phyloP scores from a whole-genome alignment of 2,113 vertebrate species.

The Phylloscopus trochiloides region DNA sequence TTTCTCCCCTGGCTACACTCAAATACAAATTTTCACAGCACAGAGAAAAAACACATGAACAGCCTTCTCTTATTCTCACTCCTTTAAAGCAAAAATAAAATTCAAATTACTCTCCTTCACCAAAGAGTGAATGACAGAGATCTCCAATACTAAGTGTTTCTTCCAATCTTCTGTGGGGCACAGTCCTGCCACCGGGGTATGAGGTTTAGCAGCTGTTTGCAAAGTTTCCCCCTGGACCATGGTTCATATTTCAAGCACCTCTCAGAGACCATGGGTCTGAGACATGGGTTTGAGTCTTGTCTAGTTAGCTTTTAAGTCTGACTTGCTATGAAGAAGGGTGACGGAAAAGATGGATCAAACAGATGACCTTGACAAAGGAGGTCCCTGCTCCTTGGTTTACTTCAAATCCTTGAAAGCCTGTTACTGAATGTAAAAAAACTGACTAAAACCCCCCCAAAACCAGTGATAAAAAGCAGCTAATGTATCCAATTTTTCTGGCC shows the following conservation, averaged over 20 bases:
- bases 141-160: not conserved
- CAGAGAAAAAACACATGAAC: not conserved
- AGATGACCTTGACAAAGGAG: not conserved
- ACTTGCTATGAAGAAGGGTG: not conserved
- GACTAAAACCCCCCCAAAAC: not conserved
- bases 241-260: not conserved
- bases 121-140: not conserved
- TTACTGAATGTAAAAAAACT: not conserved
- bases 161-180: not conserved
- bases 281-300: not conserved
- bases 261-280: not conserved
- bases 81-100: not conserved
- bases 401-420: not conserved
- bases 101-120: not conserved
- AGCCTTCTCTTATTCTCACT: not conserved
- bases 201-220: not conserved
- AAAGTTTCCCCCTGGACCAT: not conserved
- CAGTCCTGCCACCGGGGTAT: not conserved
- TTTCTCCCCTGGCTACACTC: not conserved
- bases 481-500: constrained; percentile 28
- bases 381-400: not conserved
- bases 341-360: not conserved
- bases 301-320: not conserved
- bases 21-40: not conserved
- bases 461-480: constrained; percentile 25